Percentiles rank a stretch among this genome's conserved stretches.
These are phyloP conservation scores for Chromis chromis DNA, from an alignment of 2,797 vertebrate genomes.

Conservation along the genomic window DNA sequence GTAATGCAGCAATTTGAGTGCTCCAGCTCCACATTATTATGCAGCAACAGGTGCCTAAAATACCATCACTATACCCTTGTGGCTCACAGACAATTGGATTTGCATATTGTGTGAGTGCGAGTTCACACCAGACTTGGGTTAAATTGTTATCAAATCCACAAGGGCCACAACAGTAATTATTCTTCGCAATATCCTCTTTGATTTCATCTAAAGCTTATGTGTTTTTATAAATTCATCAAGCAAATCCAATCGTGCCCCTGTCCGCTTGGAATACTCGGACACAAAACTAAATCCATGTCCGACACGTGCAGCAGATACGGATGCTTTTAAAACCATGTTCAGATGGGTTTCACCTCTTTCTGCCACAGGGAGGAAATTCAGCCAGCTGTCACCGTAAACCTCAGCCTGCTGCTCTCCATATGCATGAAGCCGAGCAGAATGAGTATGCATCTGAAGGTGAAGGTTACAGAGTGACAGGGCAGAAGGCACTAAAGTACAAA, in stretches of 20 bases:
- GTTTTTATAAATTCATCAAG: constrained; percentile 1
- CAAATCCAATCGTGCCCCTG: background rate
- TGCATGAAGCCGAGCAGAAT: constrained; percentile 34
- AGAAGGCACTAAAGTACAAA: background rate
- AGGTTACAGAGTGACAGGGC: constrained; percentile 34
- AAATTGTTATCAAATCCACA: constrained; percentile 12
- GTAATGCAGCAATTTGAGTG: background rate
- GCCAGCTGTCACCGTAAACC: constrained; percentile 7
- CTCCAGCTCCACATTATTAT: constrained; percentile 23
- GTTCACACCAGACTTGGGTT: constrained; percentile 10
- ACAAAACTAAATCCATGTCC: background rate
- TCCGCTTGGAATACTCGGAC: background rate
- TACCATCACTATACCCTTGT: background rate
- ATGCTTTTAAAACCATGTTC: constrained; percentile 2
- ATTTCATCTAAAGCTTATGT: background rate
- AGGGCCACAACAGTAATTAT: background rate
- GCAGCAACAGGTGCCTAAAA: constrained; percentile 16
- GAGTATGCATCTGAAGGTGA: constrained; percentile 26
- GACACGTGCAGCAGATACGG: background rate
- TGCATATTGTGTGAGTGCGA: background rate
- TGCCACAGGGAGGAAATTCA: background rate
- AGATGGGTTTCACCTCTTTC: constrained; percentile 21
- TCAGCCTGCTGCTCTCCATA: constrained; percentile 5
- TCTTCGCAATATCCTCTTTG: background rate
- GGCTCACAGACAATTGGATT: background rate